Base-by-base conservation (phyloP, 2,113 vertebrate species). In the Carassius auratus region DNA sequence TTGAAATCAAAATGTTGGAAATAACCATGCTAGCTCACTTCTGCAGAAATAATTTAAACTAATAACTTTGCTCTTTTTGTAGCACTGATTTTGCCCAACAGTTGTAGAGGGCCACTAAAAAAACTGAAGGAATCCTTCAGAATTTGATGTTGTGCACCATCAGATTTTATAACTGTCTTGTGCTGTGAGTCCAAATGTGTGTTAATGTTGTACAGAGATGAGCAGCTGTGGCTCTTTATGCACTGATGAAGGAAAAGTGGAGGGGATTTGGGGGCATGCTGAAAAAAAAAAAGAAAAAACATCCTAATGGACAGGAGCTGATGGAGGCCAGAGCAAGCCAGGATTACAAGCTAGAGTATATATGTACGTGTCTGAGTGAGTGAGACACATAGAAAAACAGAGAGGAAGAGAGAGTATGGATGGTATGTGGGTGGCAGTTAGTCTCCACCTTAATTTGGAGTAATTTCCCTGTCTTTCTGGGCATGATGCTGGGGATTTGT, bases 271-370 rank as follows among this genome's bases (percentile, higher is more conserved):
- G 84, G 76, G 83, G 78, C 84, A 90, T 87, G 88, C 23, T 86
- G 80, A 48, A 61, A 17, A 38, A 83, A 82, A 76, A 87, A 79
- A 52, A 55, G 59, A 42, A 83, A 73, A 69, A 71, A 71, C 23
- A 84, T 74, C 85, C 81, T 90, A 92, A 91, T 93, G 90, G 91
- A 90, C 88, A 90, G 78, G 84, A 87, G 88, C 75, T 89, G 89
- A 91, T 23, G 55, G 86, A 86, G 84, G 74, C 84, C 88, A 80
- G 85, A 91, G 78, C 86, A 52, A 87, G 50, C 12, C 50, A 73
- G 79, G 91, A 92, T 92, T 92, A 91, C 88, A 87, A 87, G 50
- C 69, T 48, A 19, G 89, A 62, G 81, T 62, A 33, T n/a, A n/a
- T 85, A 59, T 75, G 79, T 36, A 21, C 23, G 79, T 77, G n/a